phyloP scores from a whole-genome alignment of 2,797 vertebrate genomes.

The Coracias cyanogaster region DNA sequence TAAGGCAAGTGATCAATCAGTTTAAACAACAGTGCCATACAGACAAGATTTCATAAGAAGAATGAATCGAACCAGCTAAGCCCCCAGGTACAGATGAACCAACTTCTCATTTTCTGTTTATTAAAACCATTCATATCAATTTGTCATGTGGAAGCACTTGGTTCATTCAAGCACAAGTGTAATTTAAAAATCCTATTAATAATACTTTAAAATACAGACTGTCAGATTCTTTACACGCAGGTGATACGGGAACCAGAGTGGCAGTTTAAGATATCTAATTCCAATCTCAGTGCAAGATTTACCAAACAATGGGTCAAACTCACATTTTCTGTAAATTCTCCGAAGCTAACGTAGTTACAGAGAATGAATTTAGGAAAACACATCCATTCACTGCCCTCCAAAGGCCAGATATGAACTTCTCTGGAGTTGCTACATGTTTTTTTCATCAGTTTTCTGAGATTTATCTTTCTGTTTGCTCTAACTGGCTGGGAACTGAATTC shows the following conservation, averaged over 20 bases:
- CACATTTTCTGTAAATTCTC: background rate
- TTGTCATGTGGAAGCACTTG: conserved; percentile 49
- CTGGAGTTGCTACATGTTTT: background rate
- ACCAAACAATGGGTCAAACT: background rate
- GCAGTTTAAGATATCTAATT: background rate
- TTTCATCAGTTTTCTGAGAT: background rate
- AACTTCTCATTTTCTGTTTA: conserved; percentile 64
- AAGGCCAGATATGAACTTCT: background rate
- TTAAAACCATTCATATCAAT: conserved; percentile 68
- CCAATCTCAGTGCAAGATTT: background rate
- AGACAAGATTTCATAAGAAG: conserved; percentile 25
- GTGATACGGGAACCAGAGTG: background rate
- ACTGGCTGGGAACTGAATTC: background rate
- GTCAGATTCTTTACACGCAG: conserved; percentile 28
- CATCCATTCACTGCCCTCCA: background rate
- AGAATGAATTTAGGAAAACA: background rate
- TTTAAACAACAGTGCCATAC: background rate
- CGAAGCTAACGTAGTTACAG: background rate
- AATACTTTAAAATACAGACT: conserved; percentile 22
- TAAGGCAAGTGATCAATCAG: conserved; percentile 8
- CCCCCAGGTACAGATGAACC: conserved; percentile 47
- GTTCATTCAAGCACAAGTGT: conserved; percentile 31
- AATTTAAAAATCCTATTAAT: conserved; percentile 59
- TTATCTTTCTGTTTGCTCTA: background rate
- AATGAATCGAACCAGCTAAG: conserved; percentile 33